These are phyloP conservation scores for Heterochromis multidens DNA, from an alignment of 2,113 vertebrate genomes.

Conservation along the genomic window DNA sequence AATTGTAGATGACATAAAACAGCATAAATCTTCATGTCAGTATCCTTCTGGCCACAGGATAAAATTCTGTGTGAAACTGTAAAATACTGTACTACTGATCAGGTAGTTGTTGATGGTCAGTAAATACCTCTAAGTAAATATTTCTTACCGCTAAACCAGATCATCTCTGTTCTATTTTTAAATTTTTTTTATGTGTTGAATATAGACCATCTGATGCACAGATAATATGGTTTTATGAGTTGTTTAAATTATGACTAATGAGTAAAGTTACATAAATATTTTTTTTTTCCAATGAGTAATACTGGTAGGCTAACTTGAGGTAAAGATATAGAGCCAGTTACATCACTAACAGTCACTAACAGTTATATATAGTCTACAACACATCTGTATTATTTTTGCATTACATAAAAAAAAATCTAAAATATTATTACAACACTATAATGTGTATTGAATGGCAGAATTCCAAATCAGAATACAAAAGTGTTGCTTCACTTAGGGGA, in stretches of 20 bases:
- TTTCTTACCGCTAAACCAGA: not conserved
- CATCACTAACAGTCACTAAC: not conserved
- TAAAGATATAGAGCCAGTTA: not conserved
- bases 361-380: not conserved
- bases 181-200: not conserved
- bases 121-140: not conserved
- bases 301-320: not conserved
- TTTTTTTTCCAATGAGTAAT: too few species aligned
- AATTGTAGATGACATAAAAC: not conserved
- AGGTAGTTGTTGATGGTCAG: not conserved
- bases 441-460: not conserved
- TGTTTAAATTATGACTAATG: not conserved
- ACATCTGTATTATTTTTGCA: not conserved
- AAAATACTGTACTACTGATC: not conserved
- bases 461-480: not conserved
- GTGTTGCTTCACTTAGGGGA: not conserved
- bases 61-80: not conserved
- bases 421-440: not conserved
- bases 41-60: not conserved
- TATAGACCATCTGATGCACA: not conserved
- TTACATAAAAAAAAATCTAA: not conserved
- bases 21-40: not conserved
- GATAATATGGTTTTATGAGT: not conserved
- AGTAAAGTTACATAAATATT: too few species aligned
- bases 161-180: not conserved